Conservation (phyloP, 2,797 vertebrate genomes). For the Pseudochirops corinnae region DNA sequence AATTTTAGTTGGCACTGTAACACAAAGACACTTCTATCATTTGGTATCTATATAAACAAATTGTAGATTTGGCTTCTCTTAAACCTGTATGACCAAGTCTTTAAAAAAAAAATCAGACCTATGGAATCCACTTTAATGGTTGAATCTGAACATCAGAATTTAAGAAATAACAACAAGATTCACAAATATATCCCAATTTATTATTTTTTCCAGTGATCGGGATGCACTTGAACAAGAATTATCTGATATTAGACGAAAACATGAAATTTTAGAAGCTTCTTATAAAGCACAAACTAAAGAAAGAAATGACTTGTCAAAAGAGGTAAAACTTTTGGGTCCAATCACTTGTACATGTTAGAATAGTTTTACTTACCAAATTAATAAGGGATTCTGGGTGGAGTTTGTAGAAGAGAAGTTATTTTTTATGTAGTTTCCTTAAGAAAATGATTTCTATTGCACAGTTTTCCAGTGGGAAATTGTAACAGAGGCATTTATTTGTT, state of each 20-base stretch:
- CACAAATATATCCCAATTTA: constrained; percentile 54
- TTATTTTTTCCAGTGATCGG: constrained; percentile 89
- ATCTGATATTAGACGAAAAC: constrained; percentile 90
- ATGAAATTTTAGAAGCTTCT: constrained; percentile 90
- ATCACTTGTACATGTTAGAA: constrained; percentile 11
- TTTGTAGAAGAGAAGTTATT: constrained; percentile 18
- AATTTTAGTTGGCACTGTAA: constrained; percentile 21
- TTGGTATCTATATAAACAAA: not conserved
- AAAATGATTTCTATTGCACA: constrained; percentile 10
- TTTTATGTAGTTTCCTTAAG: constrained; percentile 43
- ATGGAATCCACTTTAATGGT: not conserved
- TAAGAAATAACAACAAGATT: not conserved
- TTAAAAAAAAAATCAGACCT: not conserved
- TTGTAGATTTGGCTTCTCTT: not conserved
- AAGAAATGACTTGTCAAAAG: constrained; percentile 91
- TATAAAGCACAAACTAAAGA: constrained; percentile 90
- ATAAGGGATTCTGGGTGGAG: not conserved
- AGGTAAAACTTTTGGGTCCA: constrained; percentile 86
- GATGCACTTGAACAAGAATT: constrained; percentile 92
- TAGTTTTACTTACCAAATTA: not conserved
- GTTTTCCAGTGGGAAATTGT: constrained; percentile 13
- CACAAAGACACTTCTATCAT: not conserved
- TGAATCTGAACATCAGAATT: not conserved
- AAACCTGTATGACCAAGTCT: not conserved
- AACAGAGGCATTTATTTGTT: constrained; percentile 26